Evolutionary conservation across 1,140 invertebrate species (phyloP).

Genomic region (Listronotus oregonensis): DNA sequence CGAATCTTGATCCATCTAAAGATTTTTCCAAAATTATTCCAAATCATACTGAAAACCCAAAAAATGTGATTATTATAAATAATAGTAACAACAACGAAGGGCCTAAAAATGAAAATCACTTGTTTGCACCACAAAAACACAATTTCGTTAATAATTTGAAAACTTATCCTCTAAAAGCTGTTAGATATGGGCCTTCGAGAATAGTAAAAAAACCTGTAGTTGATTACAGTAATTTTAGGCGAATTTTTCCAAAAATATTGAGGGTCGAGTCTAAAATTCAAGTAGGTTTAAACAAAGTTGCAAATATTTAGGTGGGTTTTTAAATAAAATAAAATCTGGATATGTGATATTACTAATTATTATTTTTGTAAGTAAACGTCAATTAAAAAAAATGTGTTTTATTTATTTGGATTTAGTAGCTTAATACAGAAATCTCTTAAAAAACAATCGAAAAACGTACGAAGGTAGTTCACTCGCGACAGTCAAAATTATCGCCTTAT

Average conservation of each 20-base stretch:
- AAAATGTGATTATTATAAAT: slow-evolving; percentile 17
- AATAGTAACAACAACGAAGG: slow-evolving; percentile 14
- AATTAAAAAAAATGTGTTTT: too few species aligned
- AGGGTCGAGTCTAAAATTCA: slow-evolving; percentile 7
- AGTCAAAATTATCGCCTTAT: too few species aligned
- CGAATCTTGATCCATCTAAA: too few species aligned
- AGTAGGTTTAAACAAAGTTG: slow-evolving; percentile 9
- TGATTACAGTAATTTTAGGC: slow-evolving; percentile 3
- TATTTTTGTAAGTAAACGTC: too few species aligned
- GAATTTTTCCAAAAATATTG: slow-evolving; percentile 15
- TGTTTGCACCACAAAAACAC: too few species aligned
- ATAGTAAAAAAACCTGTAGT: not conserved
- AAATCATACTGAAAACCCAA: slow-evolving; percentile 1
- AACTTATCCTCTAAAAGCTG: not conserved
- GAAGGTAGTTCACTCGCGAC: too few species aligned
- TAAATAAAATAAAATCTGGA: too few species aligned
- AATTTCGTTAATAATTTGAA: not conserved
- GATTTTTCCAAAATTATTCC: too few species aligned
- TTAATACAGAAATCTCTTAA: too few species aligned
- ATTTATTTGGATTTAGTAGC: too few species aligned
- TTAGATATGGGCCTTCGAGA: not conserved
- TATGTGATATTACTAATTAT: too few species aligned
- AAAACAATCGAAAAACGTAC: too few species aligned
- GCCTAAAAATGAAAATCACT: slow-evolving; percentile 9
- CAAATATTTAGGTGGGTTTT: slow-evolving; percentile 2